Conservation (phyloP, 2,888 invertebrate species). For the Xanthorhoe designata region DNA sequence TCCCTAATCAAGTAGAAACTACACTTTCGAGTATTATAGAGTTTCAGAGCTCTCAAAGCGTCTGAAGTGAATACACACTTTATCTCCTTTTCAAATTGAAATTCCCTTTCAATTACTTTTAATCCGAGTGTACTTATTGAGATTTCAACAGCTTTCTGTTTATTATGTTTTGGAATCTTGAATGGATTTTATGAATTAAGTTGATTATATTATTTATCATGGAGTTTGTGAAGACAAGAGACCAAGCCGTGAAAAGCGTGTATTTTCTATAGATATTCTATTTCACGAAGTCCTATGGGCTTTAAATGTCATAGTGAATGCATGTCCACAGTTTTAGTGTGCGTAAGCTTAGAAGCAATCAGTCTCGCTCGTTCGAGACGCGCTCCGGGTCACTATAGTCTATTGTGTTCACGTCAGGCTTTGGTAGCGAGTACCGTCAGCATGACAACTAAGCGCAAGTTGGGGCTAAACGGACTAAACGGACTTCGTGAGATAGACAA, state of each 20-base stretch:
- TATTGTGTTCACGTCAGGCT: too few relatives aligned
- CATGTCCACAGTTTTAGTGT: too few relatives aligned
- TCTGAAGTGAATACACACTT: conserved; percentile 3
- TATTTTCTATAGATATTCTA: too few relatives aligned
- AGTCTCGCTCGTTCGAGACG: too few relatives aligned
- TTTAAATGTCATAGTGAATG: too few relatives aligned
- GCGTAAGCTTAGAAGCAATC: too few relatives aligned
- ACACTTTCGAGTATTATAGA: background rate
- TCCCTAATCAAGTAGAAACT: background rate
- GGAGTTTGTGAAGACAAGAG: background rate
- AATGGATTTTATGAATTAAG: background rate
- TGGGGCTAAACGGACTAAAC: too few relatives aligned
- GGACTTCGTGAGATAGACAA: too few relatives aligned
- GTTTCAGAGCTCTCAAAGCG: conserved; percentile 3
- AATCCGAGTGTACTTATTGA: conserved; percentile 8
- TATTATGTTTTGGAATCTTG: background rate
- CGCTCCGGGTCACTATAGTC: too few relatives aligned
- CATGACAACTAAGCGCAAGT: too few relatives aligned
- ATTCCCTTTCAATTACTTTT: conserved; percentile 15
- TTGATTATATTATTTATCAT: background rate
- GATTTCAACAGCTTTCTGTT: background rate
- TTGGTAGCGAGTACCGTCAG: too few relatives aligned
- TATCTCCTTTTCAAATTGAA: conserved; percentile 9
- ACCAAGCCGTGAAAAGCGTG: background rate
- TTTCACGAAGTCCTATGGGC: too few relatives aligned